Evolutionary conservation across 2,888 invertebrate genomes (phyloP).

Genomic region (Synergus gifuensis): DNA sequence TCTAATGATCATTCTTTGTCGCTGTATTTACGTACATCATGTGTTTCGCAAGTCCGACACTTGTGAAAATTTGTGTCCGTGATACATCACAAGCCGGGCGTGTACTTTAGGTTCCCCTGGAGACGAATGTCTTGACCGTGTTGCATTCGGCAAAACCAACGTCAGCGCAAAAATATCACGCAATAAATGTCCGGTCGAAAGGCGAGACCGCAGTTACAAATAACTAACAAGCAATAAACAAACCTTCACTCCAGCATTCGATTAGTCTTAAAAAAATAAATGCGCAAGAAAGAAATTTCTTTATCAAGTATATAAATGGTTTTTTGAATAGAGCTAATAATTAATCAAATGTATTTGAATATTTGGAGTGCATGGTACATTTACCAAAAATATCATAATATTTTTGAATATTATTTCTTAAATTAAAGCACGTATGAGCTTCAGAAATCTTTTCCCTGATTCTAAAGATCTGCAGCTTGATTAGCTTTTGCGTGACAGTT

Average conservation of each 20-base stretch:
- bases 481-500: conserved; percentile 21
- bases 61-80: conserved; percentile 44
- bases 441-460: not conserved
- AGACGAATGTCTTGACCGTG: conserved; percentile 38
- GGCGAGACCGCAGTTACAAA: conserved; percentile 25
- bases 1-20: not conserved
- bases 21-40: not conserved
- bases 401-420: not conserved
- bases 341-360: too few species aligned
- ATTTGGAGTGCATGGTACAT: too few species aligned
- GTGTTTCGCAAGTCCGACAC: conserved; percentile 34
- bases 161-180: conserved; percentile 47
- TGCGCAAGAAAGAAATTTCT: not conserved
- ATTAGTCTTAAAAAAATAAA: not conserved
- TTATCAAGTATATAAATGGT: accelerated
- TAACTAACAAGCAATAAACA: conserved; percentile 25
- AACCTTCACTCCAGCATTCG: conserved; percentile 15
- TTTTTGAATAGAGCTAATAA: too few species aligned
- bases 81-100: conserved; percentile 49
- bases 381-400: not conserved
- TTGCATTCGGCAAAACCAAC: conserved; percentile 40
- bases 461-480: conserved; percentile 14
- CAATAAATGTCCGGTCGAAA: conserved; percentile 46
- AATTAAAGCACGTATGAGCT: too few species aligned
- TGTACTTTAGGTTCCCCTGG: conserved; percentile 42